Conservation (phyloP, 2,888 invertebrate species). For the Drosophila basisetae region DNA sequence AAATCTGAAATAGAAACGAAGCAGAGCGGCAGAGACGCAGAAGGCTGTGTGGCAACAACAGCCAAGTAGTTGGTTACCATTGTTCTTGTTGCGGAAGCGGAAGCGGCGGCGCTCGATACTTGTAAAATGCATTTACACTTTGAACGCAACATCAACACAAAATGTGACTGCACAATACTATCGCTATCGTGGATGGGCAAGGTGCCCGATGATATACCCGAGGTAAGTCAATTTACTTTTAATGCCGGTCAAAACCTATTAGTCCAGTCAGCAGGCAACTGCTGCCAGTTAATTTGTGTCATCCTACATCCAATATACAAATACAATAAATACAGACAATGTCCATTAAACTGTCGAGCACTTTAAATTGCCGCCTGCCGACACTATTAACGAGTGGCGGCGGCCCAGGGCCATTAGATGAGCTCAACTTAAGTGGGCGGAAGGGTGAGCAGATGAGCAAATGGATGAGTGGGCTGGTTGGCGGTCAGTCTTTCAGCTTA, state of each 20-base stretch:
- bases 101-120: slow-evolving; percentile 43
- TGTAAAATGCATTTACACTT: slow-evolving; percentile 96
- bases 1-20: slow-evolving; percentile 29
- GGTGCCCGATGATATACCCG: slow-evolving; percentile 97
- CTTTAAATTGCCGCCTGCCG: slow-evolving; percentile 61
- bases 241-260: slow-evolving; percentile 44
- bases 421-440: slow-evolving; percentile 6
- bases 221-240: slow-evolving; percentile 87
- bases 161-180: slow-evolving; percentile 97
- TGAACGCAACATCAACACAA: slow-evolving; percentile 96
- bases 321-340: slow-evolving; percentile 73
- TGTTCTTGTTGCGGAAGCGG: slow-evolving; percentile 48
- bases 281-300: slow-evolving; percentile 32
- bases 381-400: background rate
- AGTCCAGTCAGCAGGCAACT: slow-evolving; percentile 11
- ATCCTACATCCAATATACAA: slow-evolving; percentile 52
- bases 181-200: slow-evolving; percentile 99
- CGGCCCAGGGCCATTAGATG: slow-evolving; percentile 51
- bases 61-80: slow-evolving; percentile 41
- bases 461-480: background rate
- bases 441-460: background rate
- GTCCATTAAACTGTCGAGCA: slow-evolving; percentile 71
- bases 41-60: slow-evolving; percentile 2
- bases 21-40: slow-evolving; percentile 5
- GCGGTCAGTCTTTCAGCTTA: slow-evolving; percentile 1